Evolutionary conservation across 2,888 invertebrate species (phyloP).

Genomic region (Hyposoter didymator): DNA sequence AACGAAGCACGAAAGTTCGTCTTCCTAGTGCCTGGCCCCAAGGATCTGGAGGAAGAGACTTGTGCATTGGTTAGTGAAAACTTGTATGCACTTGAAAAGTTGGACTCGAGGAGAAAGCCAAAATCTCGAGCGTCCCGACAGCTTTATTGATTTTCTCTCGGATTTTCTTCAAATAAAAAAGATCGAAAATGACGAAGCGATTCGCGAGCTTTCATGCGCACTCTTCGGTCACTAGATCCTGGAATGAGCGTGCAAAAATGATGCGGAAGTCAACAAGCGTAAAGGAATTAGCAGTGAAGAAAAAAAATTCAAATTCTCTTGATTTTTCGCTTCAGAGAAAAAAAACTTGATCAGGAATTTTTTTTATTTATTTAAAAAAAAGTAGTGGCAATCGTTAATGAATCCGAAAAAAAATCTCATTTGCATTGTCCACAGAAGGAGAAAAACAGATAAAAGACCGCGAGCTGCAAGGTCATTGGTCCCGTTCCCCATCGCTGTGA

Average conservation of each 20-base stretch:
- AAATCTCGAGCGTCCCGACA: neutral
- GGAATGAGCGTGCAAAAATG: neutral
- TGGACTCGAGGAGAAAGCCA: neutral
- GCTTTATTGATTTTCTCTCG: neutral
- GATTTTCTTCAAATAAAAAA: neutral
- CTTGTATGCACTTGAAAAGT: neutral
- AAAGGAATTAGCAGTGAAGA: neutral
- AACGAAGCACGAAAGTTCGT: neutral
- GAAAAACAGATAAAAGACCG: neutral
- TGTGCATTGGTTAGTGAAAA: neutral
- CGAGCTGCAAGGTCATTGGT: constrained; percentile 36
- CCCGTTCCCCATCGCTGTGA: constrained; percentile 16
- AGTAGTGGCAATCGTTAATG: neutral
- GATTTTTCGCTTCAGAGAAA: neutral
- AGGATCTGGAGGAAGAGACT: neutral
- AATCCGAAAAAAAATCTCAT: constrained; percentile 7
- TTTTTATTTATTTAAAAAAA: neutral
- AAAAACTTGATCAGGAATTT: neutral
- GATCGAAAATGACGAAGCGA: neutral
- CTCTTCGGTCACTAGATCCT: neutral
- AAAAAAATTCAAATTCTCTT: neutral
- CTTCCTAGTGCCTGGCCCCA: neutral
- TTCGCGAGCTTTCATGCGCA: neutral
- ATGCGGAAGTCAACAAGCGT: neutral
- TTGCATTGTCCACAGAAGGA: neutral